Percentiles rank a stretch among this genome's conserved stretches.
These are phyloP conservation scores for Mastomys natalensis DNA, from an alignment of 2,113 vertebrate genomes.

Conservation along the genomic window DNA sequence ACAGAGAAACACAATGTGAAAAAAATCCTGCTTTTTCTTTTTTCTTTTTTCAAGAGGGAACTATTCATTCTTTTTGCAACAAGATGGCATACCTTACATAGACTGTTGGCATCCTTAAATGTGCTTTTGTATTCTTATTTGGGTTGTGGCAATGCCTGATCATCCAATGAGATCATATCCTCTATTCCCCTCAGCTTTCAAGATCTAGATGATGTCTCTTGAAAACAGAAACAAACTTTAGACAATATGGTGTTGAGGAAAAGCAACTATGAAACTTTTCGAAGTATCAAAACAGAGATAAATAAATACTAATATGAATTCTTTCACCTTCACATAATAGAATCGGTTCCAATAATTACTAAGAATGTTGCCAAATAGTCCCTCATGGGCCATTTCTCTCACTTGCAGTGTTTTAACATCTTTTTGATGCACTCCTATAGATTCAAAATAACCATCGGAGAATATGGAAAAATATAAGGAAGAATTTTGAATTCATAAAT, in stretches of 20 bases:
- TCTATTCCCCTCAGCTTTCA: background rate
- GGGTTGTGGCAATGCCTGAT: background rate
- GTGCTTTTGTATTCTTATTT: background rate
- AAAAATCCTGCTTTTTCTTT: background rate
- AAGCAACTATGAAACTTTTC: background rate
- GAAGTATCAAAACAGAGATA: background rate
- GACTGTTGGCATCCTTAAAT: background rate
- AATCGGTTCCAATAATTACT: background rate
- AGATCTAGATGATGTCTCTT: background rate
- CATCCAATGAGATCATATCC: background rate
- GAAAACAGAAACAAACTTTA: background rate
- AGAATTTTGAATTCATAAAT: background rate
- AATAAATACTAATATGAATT: background rate
- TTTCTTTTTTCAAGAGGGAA: background rate
- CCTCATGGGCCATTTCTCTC: background rate
- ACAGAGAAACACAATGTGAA: background rate
- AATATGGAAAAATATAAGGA: background rate
- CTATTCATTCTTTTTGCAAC: slow-evolving; percentile 17
- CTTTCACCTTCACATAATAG: background rate
- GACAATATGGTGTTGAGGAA: background rate
- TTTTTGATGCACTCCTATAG: background rate
- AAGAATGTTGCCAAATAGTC: background rate
- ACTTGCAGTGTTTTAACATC: background rate
- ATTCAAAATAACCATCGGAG: background rate
- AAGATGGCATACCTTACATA: background rate